Percentiles rank a stretch among this genome's conserved stretches.
Evolutionary conservation across 2,797 vertebrate species (phyloP).

Genomic region (Denticeps clupeoides): DNA sequence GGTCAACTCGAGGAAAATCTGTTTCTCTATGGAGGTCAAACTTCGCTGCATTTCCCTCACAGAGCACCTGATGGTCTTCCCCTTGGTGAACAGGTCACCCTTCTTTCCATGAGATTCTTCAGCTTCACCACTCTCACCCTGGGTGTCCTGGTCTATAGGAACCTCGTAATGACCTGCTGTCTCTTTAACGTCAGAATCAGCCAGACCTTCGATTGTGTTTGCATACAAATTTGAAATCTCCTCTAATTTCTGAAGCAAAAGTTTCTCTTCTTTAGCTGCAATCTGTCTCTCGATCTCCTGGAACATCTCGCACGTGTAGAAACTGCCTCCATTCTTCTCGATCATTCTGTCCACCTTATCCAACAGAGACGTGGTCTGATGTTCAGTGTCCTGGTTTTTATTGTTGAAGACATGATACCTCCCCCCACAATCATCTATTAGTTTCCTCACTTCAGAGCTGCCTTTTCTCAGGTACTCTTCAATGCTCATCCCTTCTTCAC

Average conservation of each 20-base stretch:
- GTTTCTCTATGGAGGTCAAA: background rate
- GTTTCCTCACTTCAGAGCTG: background rate
- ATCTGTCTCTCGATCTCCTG: conserved; percentile 1
- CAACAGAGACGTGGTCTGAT: conserved; percentile 8
- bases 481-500: background rate
- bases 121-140: no score
- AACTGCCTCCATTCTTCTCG: conserved; percentile 1
- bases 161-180: background rate
- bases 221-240: background rate
- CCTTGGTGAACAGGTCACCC: background rate
- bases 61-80: background rate
- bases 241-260: background rate
- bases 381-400: background rate
- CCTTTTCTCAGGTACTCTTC: background rate
- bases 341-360: conserved; percentile 14
- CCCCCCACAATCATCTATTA: conserved; percentile 3
- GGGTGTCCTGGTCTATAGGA: no score
- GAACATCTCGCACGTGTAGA: conserved; percentile 4
- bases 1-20: background rate
- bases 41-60: background rate
- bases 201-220: background rate
- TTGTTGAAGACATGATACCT: conserved; percentile 15
- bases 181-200: background rate
- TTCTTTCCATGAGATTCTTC: no score
- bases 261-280: background rate